Evolutionary conservation across 2,113 vertebrate species (phyloP), one percentile per base, ranked within the genome.

Genomic region (Trinectes maculatus): DNA sequence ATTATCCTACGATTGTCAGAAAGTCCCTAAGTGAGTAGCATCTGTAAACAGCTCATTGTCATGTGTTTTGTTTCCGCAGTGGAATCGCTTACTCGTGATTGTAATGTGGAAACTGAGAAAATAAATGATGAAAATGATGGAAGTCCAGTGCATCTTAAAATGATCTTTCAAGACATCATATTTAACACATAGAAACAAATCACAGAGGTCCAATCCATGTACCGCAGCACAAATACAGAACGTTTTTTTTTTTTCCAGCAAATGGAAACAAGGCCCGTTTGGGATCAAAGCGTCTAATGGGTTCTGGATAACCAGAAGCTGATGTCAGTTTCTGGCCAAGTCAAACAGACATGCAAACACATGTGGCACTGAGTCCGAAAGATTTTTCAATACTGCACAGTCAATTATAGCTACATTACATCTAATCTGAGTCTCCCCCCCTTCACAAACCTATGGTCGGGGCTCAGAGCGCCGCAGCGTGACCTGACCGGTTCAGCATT

Each of bases 331-430:
- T 83, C 77, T 88, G 93, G 92, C 94, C 94, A 96, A 95, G 93
- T 88, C 89, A 94, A 95, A 94, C 91, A 93, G 92, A 92, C 93
- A 94, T 91, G 93, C 94, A 95, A 93, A 94, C 87, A 93, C 90
- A 93, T 86, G 89, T 87, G 80, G 78, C 74, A 68, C 67, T 82
- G 68, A 3, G 80, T 86, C 87, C 91, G 89, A 77, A 90, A 89
- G 87, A 87, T 84, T 88, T 44, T 90, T 84, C 87, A 83, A 80
- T 89, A 47, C 83, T 82, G 72, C 73, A 82, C 62, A 18, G 7
- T 77, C 49, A 85, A 86, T 83, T 80, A 79, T 55, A 25, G 75
- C 61, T 42, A 78, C 71, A 80, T 84, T 81, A 76, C 61, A 62
- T 54, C 44, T 69, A 62, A 83, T 82, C 52, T 36, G 34, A 44